Percentiles rank a stretch among this genome's conserved stretches.
These are phyloP conservation scores for Phyllotreta cruciferae DNA, from an alignment of 2,888 invertebrate genomes.

Conservation along the genomic window DNA sequence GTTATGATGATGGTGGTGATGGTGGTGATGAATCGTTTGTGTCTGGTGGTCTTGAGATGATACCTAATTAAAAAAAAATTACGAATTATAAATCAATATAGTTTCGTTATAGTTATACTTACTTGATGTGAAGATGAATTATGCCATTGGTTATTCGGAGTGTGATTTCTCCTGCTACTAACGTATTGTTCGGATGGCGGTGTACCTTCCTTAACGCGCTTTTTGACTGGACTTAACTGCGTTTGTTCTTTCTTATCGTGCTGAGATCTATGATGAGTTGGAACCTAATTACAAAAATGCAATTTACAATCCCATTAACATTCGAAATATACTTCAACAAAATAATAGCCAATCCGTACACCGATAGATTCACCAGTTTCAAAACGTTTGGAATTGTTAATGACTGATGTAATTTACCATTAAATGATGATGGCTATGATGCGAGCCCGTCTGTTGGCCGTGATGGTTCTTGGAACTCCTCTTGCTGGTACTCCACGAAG, in stretches of 20 bases:
- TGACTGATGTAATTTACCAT: slow-evolving; percentile 53
- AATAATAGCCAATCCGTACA: too few relatives aligned
- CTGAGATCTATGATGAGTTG: slow-evolving; percentile 59
- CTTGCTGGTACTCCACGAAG: slow-evolving; percentile 58
- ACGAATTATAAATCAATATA: background rate
- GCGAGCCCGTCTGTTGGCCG: slow-evolving; percentile 65
- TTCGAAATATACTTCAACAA: too few relatives aligned
- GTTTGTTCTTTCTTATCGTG: slow-evolving; percentile 85
- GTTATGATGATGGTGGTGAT: slow-evolving; percentile 56
- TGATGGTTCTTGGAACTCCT: slow-evolving; percentile 67
- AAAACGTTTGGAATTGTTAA: too few relatives aligned
- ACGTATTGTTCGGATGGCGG: slow-evolving; percentile 71
- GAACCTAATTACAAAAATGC: too few relatives aligned
- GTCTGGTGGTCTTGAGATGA: slow-evolving; percentile 48
- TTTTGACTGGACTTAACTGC: slow-evolving; percentile 95
- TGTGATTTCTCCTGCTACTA: slow-evolving; percentile 54
- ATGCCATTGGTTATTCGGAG: slow-evolving; percentile 60
- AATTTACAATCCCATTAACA: too few relatives aligned
- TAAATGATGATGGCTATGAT: slow-evolving; percentile 59
- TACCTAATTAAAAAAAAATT: slow-evolving; percentile 36
- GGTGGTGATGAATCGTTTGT: slow-evolving; percentile 50
- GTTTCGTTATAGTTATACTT: slow-evolving; percentile 22
- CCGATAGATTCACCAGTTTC: too few relatives aligned
- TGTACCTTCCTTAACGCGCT: slow-evolving; percentile 94
- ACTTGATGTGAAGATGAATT: slow-evolving; percentile 53